Evolutionary conservation across 2,888 invertebrate genomes (phyloP).

Genomic region (Thyatira batis): DNA sequence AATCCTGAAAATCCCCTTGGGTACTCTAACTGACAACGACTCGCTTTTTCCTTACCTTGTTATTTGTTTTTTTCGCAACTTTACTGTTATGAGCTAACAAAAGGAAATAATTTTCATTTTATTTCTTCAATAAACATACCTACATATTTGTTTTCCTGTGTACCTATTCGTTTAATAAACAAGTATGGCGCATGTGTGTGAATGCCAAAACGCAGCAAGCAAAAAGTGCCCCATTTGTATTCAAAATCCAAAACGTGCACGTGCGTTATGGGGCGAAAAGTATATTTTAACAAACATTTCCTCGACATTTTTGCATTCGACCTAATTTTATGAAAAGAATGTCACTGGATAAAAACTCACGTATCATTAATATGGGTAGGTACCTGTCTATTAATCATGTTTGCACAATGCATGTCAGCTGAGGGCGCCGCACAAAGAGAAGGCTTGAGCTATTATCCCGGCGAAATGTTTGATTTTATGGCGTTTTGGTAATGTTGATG

Average conservation of each 20-base stretch:
- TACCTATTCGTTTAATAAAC: constrained; percentile 35
- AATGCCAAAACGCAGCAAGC: constrained; percentile 18
- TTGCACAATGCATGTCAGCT: constrained; percentile 70
- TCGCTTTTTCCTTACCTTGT: constrained; percentile 18
- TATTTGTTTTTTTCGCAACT: constrained; percentile 13
- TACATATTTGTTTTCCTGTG: constrained; percentile 12
- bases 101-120: constrained; percentile 29
- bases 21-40: neutral
- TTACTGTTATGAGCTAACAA: constrained; percentile 16
- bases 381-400: constrained; percentile 73
- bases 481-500: constrained; percentile 29
- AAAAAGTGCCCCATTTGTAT: constrained; percentile 47
- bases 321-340: constrained; percentile 65
- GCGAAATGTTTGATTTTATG: constrained; percentile 58
- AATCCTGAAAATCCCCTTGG: neutral
- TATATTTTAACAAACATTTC: constrained; percentile 6
- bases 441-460: constrained; percentile 68
- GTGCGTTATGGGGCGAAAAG: neutral
- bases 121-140: constrained; percentile 23
- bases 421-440: constrained; percentile 60
- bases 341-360: constrained; percentile 63
- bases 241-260: constrained; percentile 36
- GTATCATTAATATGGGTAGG: constrained; percentile 68
- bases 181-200: constrained; percentile 23
- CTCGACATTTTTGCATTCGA: constrained; percentile 46